A percentile compares a stretch with the other conserved stretches of the same genome.
These are phyloP conservation scores for Acropternis orthonyx DNA, from an alignment of 2,797 vertebrate species.

Conservation along the genomic window DNA sequence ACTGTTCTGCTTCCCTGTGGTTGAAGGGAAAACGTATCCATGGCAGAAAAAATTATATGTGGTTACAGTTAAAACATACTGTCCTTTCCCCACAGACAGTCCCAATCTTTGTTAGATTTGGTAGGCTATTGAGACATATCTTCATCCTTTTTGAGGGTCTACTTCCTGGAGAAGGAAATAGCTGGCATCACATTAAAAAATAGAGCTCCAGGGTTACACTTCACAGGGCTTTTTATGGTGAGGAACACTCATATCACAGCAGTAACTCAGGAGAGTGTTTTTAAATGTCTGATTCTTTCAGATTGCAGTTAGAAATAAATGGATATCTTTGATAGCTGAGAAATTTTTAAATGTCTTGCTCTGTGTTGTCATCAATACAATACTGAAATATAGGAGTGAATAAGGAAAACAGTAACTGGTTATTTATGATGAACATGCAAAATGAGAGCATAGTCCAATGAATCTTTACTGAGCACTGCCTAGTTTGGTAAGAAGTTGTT, in stretches of 20 bases:
- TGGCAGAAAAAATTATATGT: neutral
- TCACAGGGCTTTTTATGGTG: neutral
- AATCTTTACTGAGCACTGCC: neutral
- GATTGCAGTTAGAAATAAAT: neutral
- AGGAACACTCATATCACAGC: neutral
- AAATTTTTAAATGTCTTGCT: neutral
- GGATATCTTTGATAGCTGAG: neutral
- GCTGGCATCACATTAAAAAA: neutral
- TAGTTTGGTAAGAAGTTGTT: neutral
- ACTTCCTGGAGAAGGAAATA: neutral
- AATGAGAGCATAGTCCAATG: neutral
- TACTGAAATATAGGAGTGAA: neutral
- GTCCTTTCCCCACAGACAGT: neutral
- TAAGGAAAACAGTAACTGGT: neutral
- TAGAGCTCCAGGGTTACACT: neutral
- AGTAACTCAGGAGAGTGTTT: neutral
- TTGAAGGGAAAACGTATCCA: neutral
- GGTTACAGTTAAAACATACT: accelerated
- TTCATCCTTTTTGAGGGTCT: neutral
- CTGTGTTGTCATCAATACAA: neutral
- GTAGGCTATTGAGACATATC: neutral
- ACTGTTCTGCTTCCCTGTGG: neutral
- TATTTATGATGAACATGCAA: neutral
- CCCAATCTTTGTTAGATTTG: neutral
- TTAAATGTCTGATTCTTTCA: neutral